Conservation (phyloP, 2,888 invertebrate genomes). For the Atrina japonica region DNA sequence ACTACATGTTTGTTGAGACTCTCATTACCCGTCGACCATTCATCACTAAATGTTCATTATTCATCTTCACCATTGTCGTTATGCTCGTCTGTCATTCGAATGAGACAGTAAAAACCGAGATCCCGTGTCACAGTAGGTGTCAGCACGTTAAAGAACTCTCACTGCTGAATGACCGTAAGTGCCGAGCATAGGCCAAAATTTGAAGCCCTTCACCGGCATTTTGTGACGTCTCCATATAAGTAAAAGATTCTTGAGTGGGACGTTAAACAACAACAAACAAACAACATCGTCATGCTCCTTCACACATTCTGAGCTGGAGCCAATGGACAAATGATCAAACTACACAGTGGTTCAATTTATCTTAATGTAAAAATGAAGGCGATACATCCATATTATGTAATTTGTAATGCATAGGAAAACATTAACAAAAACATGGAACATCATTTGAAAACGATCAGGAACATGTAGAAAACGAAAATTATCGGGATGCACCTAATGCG, state of each 20-base stretch:
- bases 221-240: too few species aligned
- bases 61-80: conserved; percentile 38
- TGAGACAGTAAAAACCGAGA: too few species aligned
- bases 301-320: conserved; percentile 60
- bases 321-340: conserved; percentile 64
- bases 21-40: conserved; percentile 25
- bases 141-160: too few species aligned
- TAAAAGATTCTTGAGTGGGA: too few species aligned
- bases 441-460: conserved; percentile 10
- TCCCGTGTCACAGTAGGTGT: too few species aligned
- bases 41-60: conserved; percentile 17
- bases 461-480: conserved; percentile 46
- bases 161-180: too few species aligned
- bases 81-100: too few species aligned
- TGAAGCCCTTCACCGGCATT: too few species aligned
- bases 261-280: too few species aligned
- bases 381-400: conserved; percentile 56
- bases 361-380: conserved; percentile 11
- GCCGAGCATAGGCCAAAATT: too few species aligned
- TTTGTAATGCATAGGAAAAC: conserved; percentile 59
- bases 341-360: conserved; percentile 3
- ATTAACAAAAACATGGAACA: conserved; percentile 1
- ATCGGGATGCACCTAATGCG: conserved; percentile 47
- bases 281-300: too few species aligned
- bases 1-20: conserved; percentile 24